phyloP scores from a whole-genome alignment of 2,888 invertebrate genomes.

The Agrotis puta region DNA sequence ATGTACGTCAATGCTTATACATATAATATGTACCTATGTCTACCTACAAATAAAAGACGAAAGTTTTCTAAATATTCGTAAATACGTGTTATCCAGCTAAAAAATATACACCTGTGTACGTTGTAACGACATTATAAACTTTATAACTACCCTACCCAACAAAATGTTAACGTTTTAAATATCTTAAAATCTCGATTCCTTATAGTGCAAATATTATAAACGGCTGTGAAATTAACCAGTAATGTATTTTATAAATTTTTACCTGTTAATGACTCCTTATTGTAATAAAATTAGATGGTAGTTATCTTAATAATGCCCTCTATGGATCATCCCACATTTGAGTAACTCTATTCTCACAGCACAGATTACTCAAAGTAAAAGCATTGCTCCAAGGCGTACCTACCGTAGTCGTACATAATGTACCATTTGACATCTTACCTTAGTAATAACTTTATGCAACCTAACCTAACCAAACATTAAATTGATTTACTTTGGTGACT shows the following conservation, averaged over 20 bases:
- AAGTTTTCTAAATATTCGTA: background rate
- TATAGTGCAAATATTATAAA: constrained; percentile 76
- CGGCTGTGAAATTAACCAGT: constrained; percentile 83
- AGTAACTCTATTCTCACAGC: background rate
- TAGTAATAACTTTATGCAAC: too few species aligned
- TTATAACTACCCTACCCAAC: constrained; percentile 17
- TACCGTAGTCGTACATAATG: too few species aligned
- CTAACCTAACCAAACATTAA: too few species aligned
- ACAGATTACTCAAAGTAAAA: too few species aligned
- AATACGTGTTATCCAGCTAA: constrained; percentile 5
- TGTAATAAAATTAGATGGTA: constrained; percentile 32
- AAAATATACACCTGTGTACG: constrained; percentile 9
- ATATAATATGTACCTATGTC: background rate
- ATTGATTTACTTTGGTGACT: too few species aligned
- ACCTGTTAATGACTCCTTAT: constrained; percentile 42
- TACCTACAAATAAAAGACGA: constrained; percentile 15
- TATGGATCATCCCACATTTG: constrained; percentile 6
- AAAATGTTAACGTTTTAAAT: constrained; percentile 24
- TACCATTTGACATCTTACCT: too few species aligned
- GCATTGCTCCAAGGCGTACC: too few species aligned
- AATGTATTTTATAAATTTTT: constrained; percentile 76
- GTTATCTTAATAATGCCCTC: background rate
- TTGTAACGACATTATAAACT: constrained; percentile 19
- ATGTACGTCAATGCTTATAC: background rate
- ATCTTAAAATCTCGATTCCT: constrained; percentile 29